A percentile compares a stretch with the other conserved stretches of the same genome.
Conservation (phyloP, 1,140 invertebrate genomes). For the Hyphantria cunea region DNA sequence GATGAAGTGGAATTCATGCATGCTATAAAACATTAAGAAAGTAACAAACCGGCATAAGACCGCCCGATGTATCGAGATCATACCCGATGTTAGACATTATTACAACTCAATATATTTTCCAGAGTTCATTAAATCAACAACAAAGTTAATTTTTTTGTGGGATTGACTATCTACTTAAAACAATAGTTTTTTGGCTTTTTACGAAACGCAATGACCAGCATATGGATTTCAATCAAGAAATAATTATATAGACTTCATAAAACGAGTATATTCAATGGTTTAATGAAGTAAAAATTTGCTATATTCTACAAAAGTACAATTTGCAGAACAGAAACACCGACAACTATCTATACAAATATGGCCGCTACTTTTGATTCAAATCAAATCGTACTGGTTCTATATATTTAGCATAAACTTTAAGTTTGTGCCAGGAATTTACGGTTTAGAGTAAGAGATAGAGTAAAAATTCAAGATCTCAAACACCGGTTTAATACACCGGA, state of each 20-base stretch:
- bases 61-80: slow-evolving; percentile 76
- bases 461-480: no score
- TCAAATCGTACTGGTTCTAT: no score
- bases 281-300: not conserved
- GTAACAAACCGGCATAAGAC: slow-evolving; percentile 75
- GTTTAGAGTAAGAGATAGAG: not conserved
- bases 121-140: slow-evolving; percentile 29
- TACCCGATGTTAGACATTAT: slow-evolving; percentile 74
- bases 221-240: slow-evolving; percentile 4
- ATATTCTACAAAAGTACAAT: slow-evolving; percentile 12
- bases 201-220: not conserved
- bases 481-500: not conserved
- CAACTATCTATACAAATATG: slow-evolving; percentile 30
- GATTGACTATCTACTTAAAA: slow-evolving; percentile 2
- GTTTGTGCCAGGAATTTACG: not conserved
- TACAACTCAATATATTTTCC: slow-evolving; percentile 12
- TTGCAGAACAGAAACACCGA: slow-evolving; percentile 18
- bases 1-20: slow-evolving; percentile 23
- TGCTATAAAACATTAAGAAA: slow-evolving; percentile 15
- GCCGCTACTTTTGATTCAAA: slow-evolving; percentile 7
- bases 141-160: slow-evolving; percentile 9
- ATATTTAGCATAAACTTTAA: not conserved
- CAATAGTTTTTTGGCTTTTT: not conserved
- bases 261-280: not conserved
- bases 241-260: not conserved